Evolutionary conservation across 2,113 vertebrate species (phyloP), one percentile per base, ranked within the genome.

Genomic region (Macaca mulatta): DNA sequence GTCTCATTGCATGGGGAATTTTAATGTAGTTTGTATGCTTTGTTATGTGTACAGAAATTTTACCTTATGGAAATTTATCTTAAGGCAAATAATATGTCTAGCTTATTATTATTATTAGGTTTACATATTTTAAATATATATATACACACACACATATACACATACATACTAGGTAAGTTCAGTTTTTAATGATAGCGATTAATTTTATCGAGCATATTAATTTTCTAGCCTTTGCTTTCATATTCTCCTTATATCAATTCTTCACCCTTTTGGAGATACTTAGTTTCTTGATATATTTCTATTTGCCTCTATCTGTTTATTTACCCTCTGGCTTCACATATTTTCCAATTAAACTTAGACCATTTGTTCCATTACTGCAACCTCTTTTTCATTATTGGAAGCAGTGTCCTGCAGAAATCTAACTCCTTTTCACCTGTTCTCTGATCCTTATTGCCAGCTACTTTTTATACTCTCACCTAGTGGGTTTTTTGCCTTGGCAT

Each of bases 1-100:
- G 10, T 83, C 6, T 89, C 79, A 96, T n/a, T 97, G 89, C 25
- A 40, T 89, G 20, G 40, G 20, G n/a, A 61, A 90, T 92, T 96
- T 94, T 92, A 80, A 82, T 52, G 30, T 94, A 35, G 9, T 57
- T 93, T 93, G 2, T 92, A 1, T 89, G 45, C 90, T 94, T 87
- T 95, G 52, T 92, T 32, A 40, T 81, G 16, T 74, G 69, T 90
- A 35, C 2, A 77, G 40, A 90, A 94, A 74, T 90, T 96, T 95
- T 94, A 70, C n/a, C 12, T 57, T 70, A 6, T 2, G 79, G 40
- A 95, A 81, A 84, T 87, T 94, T 89, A 45, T 40, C 35, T 79
- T 96, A 85, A 43, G 40, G 27, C 59, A 92, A 77, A 89, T 89
- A 95, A n/a, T 81, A 74, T 72, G 45, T 55, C 20, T 92, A 61